phyloP scores from a whole-genome alignment of 1,140 invertebrate species.

The Trichonephila clavipes region DNA sequence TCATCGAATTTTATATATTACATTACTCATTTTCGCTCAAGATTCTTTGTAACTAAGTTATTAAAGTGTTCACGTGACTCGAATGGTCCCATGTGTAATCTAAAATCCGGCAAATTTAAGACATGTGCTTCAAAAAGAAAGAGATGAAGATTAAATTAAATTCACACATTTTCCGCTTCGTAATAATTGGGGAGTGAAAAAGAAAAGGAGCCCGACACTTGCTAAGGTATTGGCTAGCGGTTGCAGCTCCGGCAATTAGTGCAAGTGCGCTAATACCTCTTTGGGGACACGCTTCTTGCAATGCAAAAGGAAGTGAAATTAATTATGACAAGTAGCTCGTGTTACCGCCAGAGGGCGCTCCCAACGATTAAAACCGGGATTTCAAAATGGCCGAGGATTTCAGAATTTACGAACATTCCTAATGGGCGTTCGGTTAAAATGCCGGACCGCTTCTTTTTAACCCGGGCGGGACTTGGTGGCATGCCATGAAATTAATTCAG shows the following conservation, averaged over 20 bases:
- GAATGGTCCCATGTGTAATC: neutral
- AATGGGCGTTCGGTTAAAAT: constrained; percentile 3
- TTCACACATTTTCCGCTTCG: neutral
- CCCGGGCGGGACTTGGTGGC: neutral
- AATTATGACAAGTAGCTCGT: constrained; percentile 65
- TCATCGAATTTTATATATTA: too few species aligned
- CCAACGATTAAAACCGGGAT: neutral
- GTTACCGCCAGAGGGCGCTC: constrained; percentile 6
- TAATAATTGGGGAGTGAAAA: constrained; percentile 1
- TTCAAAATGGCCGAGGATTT: constrained; percentile 49
- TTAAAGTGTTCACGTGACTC: too few species aligned
- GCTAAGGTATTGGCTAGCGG: constrained; percentile 23
- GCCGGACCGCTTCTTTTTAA: neutral
- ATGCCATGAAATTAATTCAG: constrained; percentile 31
- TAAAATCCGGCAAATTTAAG: neutral
- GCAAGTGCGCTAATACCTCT: constrained; percentile 61
- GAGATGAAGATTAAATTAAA: constrained; percentile 8
- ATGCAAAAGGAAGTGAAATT: constrained; percentile 43
- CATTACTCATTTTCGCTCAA: too few species aligned
- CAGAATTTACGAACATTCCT: constrained; percentile 16
- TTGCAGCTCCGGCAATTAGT: constrained; percentile 60
- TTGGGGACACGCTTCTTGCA: constrained; percentile 27
- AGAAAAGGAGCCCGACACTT: constrained; percentile 27
- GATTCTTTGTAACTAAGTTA: too few species aligned
- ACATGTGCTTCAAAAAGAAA: neutral